Evolutionary conservation across 2,113 vertebrate species (phyloP).

Genomic region (Alethe castanea): DNA sequence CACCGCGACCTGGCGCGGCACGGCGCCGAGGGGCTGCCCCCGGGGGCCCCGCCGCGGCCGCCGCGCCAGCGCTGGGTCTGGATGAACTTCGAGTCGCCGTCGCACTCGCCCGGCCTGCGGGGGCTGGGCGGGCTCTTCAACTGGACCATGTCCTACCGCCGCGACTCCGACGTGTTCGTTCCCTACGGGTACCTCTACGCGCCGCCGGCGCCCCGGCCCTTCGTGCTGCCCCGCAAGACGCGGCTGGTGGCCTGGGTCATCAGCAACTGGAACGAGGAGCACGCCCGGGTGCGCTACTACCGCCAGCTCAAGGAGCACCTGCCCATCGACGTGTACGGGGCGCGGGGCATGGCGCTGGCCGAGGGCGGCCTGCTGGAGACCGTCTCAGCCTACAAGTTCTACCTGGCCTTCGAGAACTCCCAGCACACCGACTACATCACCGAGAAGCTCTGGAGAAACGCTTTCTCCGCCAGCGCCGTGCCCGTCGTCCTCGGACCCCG

Average conservation of each 20-base stretch:
- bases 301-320: slow-evolving; percentile 75
- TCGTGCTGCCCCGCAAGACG: slow-evolving; percentile 68
- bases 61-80: slow-evolving; percentile 88
- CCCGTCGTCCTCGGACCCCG: slow-evolving; percentile 87
- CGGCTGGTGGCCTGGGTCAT: slow-evolving; percentile 88
- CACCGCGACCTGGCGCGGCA: slow-evolving; percentile 79
- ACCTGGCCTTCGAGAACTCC: slow-evolving; percentile 94
- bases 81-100: slow-evolving; percentile 94
- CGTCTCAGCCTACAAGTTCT: slow-evolving; percentile 85
- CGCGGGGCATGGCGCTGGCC: slow-evolving; percentile 60
- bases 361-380: slow-evolving; percentile 71
- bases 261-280: slow-evolving; percentile 87
- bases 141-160: slow-evolving; percentile 86
- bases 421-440: slow-evolving; percentile 93
- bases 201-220: neutral
- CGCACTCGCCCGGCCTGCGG: slow-evolving; percentile 73
- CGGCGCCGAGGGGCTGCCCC: neutral
- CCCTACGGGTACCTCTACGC: slow-evolving; percentile 86
- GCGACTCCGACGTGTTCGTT: slow-evolving; percentile 85
- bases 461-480: slow-evolving; percentile 79
- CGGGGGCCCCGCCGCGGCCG: slow-evolving; percentile 54
- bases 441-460: slow-evolving; percentile 92
- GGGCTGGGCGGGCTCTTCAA: slow-evolving; percentile 79
- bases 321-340: slow-evolving; percentile 83
- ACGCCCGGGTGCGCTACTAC: slow-evolving; percentile 84